These are phyloP conservation scores for Adelges cooleyi DNA, from an alignment of 1,140 invertebrate genomes.

Conservation along the genomic window DNA sequence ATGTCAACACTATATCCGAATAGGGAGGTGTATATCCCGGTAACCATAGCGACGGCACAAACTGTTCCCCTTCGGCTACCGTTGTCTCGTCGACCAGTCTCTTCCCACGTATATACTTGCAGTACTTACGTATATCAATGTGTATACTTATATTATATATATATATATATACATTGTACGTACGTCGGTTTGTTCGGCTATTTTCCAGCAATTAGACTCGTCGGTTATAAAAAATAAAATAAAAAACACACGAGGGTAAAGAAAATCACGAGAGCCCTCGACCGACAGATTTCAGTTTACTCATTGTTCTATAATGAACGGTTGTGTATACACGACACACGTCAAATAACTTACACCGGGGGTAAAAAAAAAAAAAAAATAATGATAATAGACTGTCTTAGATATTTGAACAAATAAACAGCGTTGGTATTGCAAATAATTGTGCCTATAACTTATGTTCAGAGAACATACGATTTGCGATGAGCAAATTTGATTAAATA, in stretches of 20 bases:
- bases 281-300: slow-evolving; percentile 6
- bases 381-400: too few species aligned
- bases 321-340: too few species aligned
- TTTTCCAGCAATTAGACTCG: slow-evolving; percentile 28
- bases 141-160: too few species aligned
- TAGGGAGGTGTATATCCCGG: slow-evolving; percentile 23
- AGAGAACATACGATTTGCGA: too few species aligned
- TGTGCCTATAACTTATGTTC: too few species aligned
- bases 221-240: slow-evolving; percentile 20
- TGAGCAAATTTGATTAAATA: too few species aligned
- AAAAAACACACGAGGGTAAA: not conserved
- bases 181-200: slow-evolving; percentile 22
- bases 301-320: slow-evolving; percentile 21
- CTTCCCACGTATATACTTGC: not conserved
- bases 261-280: not conserved
- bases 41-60: slow-evolving; percentile 26
- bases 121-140: too few species aligned
- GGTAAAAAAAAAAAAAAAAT: slow-evolving; percentile 5
- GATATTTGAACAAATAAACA: too few species aligned
- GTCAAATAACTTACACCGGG: not conserved
- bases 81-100: not conserved
- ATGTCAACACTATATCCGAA: slow-evolving; percentile 26
- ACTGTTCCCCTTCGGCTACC: not conserved
- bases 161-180: not conserved
- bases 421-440: too few species aligned